Evolutionary conservation across 2,113 vertebrate genomes (phyloP).

Genomic region (Zosterops hypoxanthus): DNA sequence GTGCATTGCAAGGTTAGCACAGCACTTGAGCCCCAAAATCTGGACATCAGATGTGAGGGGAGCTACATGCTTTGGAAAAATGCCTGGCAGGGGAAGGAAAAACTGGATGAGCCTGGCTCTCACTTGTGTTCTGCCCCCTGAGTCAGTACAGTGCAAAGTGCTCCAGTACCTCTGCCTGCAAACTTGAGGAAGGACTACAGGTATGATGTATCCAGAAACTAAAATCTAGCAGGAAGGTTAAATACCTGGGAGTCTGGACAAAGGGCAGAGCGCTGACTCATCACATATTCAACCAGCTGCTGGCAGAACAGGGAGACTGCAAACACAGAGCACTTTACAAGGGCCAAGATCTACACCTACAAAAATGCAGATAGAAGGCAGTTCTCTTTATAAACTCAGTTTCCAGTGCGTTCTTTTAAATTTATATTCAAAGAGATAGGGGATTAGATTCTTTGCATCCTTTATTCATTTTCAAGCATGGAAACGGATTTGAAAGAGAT

Average conservation of each 20-base stretch:
- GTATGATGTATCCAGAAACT: neutral
- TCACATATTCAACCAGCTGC: neutral
- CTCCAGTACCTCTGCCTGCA: neutral
- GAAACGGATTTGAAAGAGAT: slow-evolving; percentile 41
- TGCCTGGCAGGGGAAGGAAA: neutral
- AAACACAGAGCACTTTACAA: neutral
- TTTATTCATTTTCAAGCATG: slow-evolving; percentile 53
- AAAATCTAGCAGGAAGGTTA: neutral
- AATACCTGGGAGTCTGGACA: neutral
- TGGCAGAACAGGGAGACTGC: neutral
- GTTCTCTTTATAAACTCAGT: neutral
- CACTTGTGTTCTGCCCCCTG: neutral
- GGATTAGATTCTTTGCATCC: slow-evolving; percentile 21
- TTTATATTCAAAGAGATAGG: slow-evolving; percentile 22
- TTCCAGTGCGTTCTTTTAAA: neutral
- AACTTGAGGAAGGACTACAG: neutral
- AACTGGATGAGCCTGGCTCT: neutral
- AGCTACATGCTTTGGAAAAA: neutral
- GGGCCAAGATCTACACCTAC: neutral
- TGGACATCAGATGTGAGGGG: neutral
- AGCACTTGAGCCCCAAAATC: neutral
- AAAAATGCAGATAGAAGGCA: neutral
- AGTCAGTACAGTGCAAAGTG: neutral
- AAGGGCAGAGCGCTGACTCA: neutral
- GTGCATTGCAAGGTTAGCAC: neutral